Evolutionary conservation across 1,140 invertebrate species (phyloP).

Genomic region (Drosophila tristis): DNA sequence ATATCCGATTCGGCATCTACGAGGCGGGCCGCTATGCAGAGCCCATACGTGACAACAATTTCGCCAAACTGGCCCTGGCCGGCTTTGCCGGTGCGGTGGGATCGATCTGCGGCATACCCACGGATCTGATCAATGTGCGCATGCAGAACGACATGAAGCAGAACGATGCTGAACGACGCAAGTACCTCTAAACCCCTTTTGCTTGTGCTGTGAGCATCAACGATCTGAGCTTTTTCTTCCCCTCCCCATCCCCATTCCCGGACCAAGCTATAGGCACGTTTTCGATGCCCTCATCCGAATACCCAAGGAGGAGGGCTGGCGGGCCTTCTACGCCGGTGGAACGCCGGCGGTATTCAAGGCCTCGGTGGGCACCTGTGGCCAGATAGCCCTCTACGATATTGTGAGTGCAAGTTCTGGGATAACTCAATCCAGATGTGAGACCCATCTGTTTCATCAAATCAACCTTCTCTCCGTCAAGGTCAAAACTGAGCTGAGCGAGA

Average conservation of each 20-base stretch:
- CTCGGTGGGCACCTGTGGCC: conserved; percentile 97
- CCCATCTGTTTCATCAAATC: too few species aligned
- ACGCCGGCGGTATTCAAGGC: conserved; percentile 95
- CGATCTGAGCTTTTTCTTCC: neutral
- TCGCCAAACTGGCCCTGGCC: conserved; percentile 90
- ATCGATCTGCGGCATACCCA: conserved; percentile 89
- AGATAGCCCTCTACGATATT: conserved; percentile 97
- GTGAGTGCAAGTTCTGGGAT: conserved; percentile 14
- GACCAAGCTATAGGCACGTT: conserved; percentile 96
- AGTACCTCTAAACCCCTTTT: conserved; percentile 6
- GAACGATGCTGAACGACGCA: conserved; percentile 85
- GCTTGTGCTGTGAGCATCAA: neutral
- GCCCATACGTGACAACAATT: conserved; percentile 84
- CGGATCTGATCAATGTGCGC: conserved; percentile 98
- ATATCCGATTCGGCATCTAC: conserved; percentile 97
- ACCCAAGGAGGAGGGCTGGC: conserved; percentile 91
- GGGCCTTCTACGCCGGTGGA: conserved; percentile 93
- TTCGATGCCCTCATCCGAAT: conserved; percentile 95
- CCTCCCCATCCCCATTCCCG: neutral
- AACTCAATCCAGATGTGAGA: too few species aligned
- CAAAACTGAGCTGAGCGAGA: conserved; percentile 11
- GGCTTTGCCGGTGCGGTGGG: conserved; percentile 92
- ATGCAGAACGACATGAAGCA: conserved; percentile 99
- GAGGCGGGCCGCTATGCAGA: conserved; percentile 90
- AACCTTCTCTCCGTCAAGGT: neutral